phyloP scores from a whole-genome alignment of 1,140 invertebrate genomes.

The Hetaerina americana region DNA sequence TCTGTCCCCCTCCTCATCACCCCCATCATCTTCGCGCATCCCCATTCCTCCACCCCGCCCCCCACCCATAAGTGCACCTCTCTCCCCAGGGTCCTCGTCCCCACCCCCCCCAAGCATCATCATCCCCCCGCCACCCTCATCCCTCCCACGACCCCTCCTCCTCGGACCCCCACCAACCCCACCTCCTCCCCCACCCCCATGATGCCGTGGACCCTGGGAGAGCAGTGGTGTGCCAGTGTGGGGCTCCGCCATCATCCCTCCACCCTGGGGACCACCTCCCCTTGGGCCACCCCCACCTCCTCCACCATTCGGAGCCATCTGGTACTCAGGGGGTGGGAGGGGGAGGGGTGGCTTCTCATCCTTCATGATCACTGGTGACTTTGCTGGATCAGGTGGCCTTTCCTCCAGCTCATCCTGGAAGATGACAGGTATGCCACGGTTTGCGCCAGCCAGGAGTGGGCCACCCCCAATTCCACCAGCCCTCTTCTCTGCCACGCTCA shows the following conservation, averaged over 20 bases:
- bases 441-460: constrained; percentile 60
- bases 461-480: constrained; percentile 31
- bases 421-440: constrained; percentile 86
- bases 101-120: neutral
- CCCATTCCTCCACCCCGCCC: neutral
- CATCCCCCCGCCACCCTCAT: neutral
- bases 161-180: constrained; percentile 10
- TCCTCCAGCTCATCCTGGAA: constrained; percentile 88
- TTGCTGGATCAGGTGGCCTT: constrained; percentile 67
- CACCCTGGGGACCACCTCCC: constrained; percentile 2
- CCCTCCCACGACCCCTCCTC: constrained; percentile 18
- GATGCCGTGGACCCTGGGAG: neutral
- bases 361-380: constrained; percentile 81
- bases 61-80: neutral
- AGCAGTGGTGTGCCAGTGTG: neutral
- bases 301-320: constrained; percentile 31
- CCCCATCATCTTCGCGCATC: constrained; percentile 22
- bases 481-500: constrained; percentile 48
- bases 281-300: neutral
- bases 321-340: constrained; percentile 61
- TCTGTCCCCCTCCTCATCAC: constrained; percentile 12
- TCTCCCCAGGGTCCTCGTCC: neutral
- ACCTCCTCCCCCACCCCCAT: constrained; percentile 11
- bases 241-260: neutral
- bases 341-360: constrained; percentile 83